A percentile compares a stretch with the other conserved stretches of the same genome.
phyloP scores from a whole-genome alignment of 1,140 invertebrate species.

The Samia ricini region DNA sequence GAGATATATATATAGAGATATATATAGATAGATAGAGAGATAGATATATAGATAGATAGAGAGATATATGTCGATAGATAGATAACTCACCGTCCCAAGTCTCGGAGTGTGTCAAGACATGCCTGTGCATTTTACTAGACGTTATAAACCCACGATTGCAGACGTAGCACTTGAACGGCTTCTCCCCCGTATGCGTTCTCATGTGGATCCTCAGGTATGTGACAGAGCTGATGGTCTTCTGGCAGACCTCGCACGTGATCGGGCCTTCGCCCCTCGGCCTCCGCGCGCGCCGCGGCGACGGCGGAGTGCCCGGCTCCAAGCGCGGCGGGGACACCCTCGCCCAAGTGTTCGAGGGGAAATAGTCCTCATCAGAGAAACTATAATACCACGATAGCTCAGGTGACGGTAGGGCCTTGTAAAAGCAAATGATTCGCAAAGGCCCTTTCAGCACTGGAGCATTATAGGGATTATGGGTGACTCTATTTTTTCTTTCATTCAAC shows the following conservation, averaged over 20 bases:
- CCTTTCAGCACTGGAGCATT: too few species aligned
- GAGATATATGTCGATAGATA: neutral
- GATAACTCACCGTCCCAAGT: slow-evolving; percentile 32
- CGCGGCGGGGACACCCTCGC: slow-evolving; percentile 19
- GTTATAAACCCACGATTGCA: slow-evolving; percentile 87
- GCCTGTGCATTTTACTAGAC: slow-evolving; percentile 60
- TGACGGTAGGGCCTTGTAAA: too few species aligned
- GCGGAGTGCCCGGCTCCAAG: neutral
- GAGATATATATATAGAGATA: too few species aligned
- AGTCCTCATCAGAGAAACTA: slow-evolving; percentile 47
- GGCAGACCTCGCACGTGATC: slow-evolving; percentile 37
- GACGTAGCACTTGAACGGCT: slow-evolving; percentile 83
- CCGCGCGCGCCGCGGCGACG: neutral
- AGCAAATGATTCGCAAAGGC: too few species aligned
- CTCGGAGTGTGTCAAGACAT: slow-evolving; percentile 51
- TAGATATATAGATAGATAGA: too few species aligned
- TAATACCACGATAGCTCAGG: neutral
- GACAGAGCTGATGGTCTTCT: slow-evolving; percentile 46
- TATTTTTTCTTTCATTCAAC: too few species aligned
- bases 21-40: too few species aligned
- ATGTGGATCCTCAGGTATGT: slow-evolving; percentile 62
- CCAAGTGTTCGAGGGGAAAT: slow-evolving; percentile 62
- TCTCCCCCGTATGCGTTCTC: slow-evolving; percentile 82
- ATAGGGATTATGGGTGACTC: too few species aligned
- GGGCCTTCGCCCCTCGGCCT: neutral